Evolutionary conservation across 2,888 invertebrate species (phyloP), one percentile per base, ranked within the genome.

Genomic region (Strigamia crassipes): DNA sequence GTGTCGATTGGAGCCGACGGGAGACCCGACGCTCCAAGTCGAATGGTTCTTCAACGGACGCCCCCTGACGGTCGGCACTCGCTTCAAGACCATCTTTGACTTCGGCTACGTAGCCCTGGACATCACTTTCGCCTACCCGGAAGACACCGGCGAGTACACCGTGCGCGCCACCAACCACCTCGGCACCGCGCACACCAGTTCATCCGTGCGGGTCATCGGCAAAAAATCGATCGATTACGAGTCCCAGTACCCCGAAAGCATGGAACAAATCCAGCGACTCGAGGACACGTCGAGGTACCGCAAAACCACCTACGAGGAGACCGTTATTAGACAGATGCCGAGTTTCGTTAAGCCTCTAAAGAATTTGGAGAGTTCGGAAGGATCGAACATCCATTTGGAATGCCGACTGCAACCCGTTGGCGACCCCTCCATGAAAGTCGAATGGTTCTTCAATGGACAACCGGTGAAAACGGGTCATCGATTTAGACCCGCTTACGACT

Each of bases 21-120:
- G 96, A 66, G 97, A 97, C 88, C 97, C 97, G 6, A 96, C 96
- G 0, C 95, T 97, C 95, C 91, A 95, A 86, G 96, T 96, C 0
- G 95, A 96, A 89, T 97, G 96, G 97, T 96, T 94, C 91, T 96
- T 95, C 86, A 97, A 99, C 88, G 97, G 96, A 8, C 85, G 87
- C 81, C 90, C 90, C 15, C 86, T 90, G 38, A 95, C 96, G 41
- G 94, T 96, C 56, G 96, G 95, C 87, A 84, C 96, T 78, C 92
- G 98, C 86, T 98, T 97, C 90, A 93, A 93, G 87, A 96, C 97
- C 31, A 96, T 96, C 87, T 95, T 96, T 86, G 99, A 99, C 87
- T 99, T 99, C 88, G 99, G 99, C 21, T 97, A 96, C 87, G 96
- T 99, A 81, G 96, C 98, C 51, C 89, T 99, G 85, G 99, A 99